These are phyloP conservation scores for Cabera pusaria DNA, from an alignment of 2,888 invertebrate species.

Conservation along the genomic window DNA sequence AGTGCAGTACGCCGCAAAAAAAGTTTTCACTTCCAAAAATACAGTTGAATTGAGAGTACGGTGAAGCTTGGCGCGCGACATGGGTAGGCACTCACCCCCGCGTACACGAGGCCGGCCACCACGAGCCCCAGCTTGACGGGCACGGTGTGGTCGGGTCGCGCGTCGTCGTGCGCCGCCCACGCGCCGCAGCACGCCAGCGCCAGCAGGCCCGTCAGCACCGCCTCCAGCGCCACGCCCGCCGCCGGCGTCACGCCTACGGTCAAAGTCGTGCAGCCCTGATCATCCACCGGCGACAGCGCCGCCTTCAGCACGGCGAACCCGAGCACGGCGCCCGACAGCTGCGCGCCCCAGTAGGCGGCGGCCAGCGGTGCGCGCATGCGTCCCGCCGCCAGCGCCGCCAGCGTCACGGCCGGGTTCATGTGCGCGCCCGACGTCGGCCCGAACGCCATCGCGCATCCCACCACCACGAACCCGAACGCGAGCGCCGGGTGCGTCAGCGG, in stretches of 20 bases:
- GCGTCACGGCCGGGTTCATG: slow-evolving; percentile 90
- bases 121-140: slow-evolving; percentile 66
- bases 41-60: background rate
- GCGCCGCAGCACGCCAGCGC: slow-evolving; percentile 53
- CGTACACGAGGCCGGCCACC: slow-evolving; percentile 63
- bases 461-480: slow-evolving; percentile 65
- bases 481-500: slow-evolving; percentile 48
- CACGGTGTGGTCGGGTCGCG: slow-evolving; percentile 50
- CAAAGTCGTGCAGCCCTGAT: slow-evolving; percentile 23
- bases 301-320: slow-evolving; percentile 54
- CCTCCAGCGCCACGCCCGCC: slow-evolving; percentile 37
- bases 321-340: slow-evolving; percentile 52
- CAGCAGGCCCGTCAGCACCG: slow-evolving; percentile 51
- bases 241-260: slow-evolving; percentile 14
- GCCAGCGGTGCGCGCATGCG: slow-evolving; percentile 60
- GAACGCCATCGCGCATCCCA: slow-evolving; percentile 67
- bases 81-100: slow-evolving; percentile 50
- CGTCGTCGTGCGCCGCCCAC: slow-evolving; percentile 50
- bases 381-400: slow-evolving; percentile 84
- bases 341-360: slow-evolving; percentile 52
- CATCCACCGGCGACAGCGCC: slow-evolving; percentile 35
- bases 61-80: background rate
- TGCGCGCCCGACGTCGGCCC: slow-evolving; percentile 90
- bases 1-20: too few relatives aligned
- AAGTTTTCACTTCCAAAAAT: too few relatives aligned